These are phyloP conservation scores for Pteronotus mesoamericanus DNA, from an alignment of 2,797 vertebrate genomes.

Conservation along the genomic window DNA sequence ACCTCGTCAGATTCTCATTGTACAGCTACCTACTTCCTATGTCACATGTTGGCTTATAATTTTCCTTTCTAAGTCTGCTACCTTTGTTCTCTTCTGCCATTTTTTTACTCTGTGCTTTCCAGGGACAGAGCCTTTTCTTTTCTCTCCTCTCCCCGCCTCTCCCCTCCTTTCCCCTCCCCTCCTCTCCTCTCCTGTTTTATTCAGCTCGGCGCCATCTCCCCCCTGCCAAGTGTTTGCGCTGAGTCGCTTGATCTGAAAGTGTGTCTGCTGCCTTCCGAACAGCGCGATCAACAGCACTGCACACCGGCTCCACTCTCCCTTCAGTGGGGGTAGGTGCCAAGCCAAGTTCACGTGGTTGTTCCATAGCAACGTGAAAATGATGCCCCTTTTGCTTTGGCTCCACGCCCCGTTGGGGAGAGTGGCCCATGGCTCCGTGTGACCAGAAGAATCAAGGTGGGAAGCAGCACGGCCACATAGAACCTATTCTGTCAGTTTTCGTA, in stretches of 20 bases:
- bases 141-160: neutral
- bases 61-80: neutral
- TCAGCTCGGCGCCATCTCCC: no score
- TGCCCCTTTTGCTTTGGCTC: neutral
- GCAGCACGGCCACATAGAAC: neutral
- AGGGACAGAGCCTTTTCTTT: no score
- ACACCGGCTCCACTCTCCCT: neutral
- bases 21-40: neutral
- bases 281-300: neutral
- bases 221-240: accelerated
- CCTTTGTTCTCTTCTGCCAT: neutral
- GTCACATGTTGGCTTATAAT: neutral
- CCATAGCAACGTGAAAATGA: neutral
- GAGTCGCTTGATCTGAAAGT: neutral
- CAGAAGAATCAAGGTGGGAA: neutral
- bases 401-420: accelerated
- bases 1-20: neutral
- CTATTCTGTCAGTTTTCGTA: neutral
- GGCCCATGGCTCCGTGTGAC: neutral
- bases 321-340: neutral
- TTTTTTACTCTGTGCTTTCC: accelerated
- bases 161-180: no score
- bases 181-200: no score
- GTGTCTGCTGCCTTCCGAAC: neutral
- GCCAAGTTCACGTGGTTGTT: neutral